Evolutionary conservation across 2,888 invertebrate species (phyloP).

Genomic region (Polylopha cassiicola): DNA sequence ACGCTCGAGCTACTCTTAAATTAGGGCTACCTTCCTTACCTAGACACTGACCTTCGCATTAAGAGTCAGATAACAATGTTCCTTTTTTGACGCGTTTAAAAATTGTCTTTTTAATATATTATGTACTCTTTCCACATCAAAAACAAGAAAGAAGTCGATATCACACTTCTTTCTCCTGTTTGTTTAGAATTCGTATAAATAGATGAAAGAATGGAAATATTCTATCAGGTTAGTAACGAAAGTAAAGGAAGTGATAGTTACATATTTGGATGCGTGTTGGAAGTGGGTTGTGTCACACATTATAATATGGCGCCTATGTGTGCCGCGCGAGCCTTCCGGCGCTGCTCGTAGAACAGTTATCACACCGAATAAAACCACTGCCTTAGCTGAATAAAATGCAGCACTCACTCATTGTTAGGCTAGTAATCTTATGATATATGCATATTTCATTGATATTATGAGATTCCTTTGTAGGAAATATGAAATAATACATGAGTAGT

Average conservation of each 20-base stretch:
- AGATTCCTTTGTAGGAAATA: background rate
- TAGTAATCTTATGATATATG: slow-evolving; percentile 11
- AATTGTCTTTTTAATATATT: too few species aligned
- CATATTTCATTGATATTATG: slow-evolving; percentile 11
- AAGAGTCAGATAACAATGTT: too few species aligned
- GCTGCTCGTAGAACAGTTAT: slow-evolving; percentile 41
- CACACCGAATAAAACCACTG: slow-evolving; percentile 37
- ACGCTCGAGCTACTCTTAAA: too few species aligned
- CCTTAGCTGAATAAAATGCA: slow-evolving; percentile 27
- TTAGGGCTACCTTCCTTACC: too few species aligned
- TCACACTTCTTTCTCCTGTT: too few species aligned
- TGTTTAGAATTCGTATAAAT: too few species aligned
- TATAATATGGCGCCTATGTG: slow-evolving; percentile 37
- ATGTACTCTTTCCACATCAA: too few species aligned
- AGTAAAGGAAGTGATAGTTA: slow-evolving; percentile 42
- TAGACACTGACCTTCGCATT: too few species aligned
- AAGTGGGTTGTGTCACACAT: slow-evolving; percentile 43
- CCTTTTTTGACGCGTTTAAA: too few species aligned
- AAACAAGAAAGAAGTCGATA: too few species aligned
- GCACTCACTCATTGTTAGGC: slow-evolving; percentile 29
- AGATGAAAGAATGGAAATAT: too few species aligned
- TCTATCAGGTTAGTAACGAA: slow-evolving; percentile 32
- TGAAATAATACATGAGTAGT: too few species aligned
- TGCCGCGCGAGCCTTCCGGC: slow-evolving; percentile 61
- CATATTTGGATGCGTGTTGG: slow-evolving; percentile 43